These are phyloP conservation scores for Smithornis capensis DNA, from an alignment of 2,113 vertebrate genomes.

Conservation along the genomic window DNA sequence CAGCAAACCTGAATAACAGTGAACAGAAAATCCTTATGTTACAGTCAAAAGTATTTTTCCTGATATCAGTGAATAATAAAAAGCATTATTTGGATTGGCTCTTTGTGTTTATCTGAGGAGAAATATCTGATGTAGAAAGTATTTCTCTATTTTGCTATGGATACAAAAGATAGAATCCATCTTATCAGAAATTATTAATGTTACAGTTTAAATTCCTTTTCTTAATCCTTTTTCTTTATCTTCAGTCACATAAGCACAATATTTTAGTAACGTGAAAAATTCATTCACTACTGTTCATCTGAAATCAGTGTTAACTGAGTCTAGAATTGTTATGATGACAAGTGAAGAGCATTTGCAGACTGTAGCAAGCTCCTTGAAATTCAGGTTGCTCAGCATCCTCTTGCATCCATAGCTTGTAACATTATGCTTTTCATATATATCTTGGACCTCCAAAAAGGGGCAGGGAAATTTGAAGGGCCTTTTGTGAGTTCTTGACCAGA, in stretches of 20 bases:
- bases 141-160: neutral
- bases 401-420: neutral
- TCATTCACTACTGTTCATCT: neutral
- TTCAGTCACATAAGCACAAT: neutral
- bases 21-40: slow-evolving; percentile 6
- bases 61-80: neutral
- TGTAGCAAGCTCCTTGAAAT: neutral
- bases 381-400: neutral
- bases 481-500: neutral
- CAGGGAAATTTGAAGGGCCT: neutral
- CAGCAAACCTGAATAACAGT: neutral
- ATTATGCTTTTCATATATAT: neutral
- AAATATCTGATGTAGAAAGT: neutral
- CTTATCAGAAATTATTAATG: neutral
- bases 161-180: neutral
- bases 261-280: neutral
- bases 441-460: neutral
- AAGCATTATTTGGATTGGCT: neutral
- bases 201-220: neutral
- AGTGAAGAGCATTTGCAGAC: neutral
- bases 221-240: neutral
- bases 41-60: neutral
- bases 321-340: neutral
- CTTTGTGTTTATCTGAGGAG: neutral
- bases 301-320: neutral